phyloP scores from a whole-genome alignment of 2,113 vertebrate species.

The Osmerus eperlanus region DNA sequence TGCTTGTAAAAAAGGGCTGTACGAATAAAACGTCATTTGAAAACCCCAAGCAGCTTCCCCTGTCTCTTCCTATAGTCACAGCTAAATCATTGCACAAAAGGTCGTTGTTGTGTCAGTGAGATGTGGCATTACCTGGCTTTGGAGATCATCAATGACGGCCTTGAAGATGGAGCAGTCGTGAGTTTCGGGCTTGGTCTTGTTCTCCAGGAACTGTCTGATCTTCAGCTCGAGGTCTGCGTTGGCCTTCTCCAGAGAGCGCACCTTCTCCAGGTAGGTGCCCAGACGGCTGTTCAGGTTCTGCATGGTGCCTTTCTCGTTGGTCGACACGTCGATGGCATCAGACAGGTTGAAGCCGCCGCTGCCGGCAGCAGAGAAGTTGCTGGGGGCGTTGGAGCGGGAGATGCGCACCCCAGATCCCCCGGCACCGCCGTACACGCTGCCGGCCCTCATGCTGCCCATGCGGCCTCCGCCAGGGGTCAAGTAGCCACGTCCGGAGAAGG shows the following conservation, averaged over 20 bases:
- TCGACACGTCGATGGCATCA: conserved; percentile 7
- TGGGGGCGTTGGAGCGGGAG: conserved; percentile 33
- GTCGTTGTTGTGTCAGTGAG: background rate
- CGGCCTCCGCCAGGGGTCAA: background rate
- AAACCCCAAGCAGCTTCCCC: too few relatives aligned
- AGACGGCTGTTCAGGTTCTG: conserved; percentile 64
- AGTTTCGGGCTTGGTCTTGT: conserved; percentile 24
- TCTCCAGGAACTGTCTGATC: conserved; percentile 53
- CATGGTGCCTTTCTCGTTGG: conserved; percentile 58
- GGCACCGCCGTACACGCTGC: conserved; percentile 52
- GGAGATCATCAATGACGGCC: conserved; percentile 60
- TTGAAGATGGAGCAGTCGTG: conserved; percentile 59
- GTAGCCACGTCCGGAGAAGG: conserved; percentile 14
- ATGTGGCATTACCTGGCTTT: conserved; percentile 54
- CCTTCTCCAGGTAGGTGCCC: conserved; percentile 59
- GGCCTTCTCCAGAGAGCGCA: conserved; percentile 50
- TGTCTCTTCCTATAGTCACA: too few relatives aligned
- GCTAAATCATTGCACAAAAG: background rate
- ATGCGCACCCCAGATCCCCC: conserved; percentile 30
- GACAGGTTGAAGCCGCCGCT: background rate
- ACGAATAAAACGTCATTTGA: too few relatives aligned
- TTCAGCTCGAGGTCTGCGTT: conserved; percentile 59
- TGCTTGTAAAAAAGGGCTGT: too few relatives aligned
- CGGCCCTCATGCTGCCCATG: conserved; percentile 12
- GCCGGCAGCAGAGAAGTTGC: background rate